These are phyloP conservation scores for Rhynchonycteris naso DNA, from an alignment of 2,797 vertebrate genomes.

Conservation along the genomic window DNA sequence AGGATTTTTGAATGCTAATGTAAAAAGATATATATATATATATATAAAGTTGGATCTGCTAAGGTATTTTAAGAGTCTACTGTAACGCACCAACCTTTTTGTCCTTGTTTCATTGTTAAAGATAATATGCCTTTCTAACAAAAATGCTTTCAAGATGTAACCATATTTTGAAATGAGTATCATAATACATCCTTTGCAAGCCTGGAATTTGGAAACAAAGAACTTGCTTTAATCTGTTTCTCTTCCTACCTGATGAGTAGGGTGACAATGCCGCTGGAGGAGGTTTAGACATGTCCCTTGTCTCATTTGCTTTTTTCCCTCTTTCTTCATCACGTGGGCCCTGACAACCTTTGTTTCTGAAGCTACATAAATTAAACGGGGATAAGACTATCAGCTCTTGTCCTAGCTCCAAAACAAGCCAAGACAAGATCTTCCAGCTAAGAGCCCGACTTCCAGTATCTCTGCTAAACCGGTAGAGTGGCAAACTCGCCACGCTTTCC, in stretches of 20 bases:
- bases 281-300: constrained; percentile 82
- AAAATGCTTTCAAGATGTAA: constrained; percentile 82
- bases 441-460: constrained; percentile 47
- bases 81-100: constrained; percentile 71
- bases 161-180: constrained; percentile 78
- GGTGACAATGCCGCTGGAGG: constrained; percentile 66
- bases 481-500: background rate
- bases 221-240: constrained; percentile 79
- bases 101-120: constrained; percentile 69
- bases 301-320: constrained; percentile 76
- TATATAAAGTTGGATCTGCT: constrained; percentile 73
- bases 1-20: constrained; percentile 79
- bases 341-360: constrained; percentile 81
- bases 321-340: constrained; percentile 78
- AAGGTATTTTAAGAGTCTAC: constrained; percentile 78
- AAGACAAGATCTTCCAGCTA: constrained; percentile 70
- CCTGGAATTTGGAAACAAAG: constrained; percentile 84
- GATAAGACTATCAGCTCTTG: constrained; percentile 76
- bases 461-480: constrained; percentile 58
- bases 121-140: constrained; percentile 77
- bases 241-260: constrained; percentile 75
- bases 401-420: constrained; percentile 77
- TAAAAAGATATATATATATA: constrained; percentile 78
- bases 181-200: constrained; percentile 76
- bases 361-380: constrained; percentile 80